phyloP scores from a whole-genome alignment of 2,113 vertebrate species.

The Gobiocypris rarus region DNA sequence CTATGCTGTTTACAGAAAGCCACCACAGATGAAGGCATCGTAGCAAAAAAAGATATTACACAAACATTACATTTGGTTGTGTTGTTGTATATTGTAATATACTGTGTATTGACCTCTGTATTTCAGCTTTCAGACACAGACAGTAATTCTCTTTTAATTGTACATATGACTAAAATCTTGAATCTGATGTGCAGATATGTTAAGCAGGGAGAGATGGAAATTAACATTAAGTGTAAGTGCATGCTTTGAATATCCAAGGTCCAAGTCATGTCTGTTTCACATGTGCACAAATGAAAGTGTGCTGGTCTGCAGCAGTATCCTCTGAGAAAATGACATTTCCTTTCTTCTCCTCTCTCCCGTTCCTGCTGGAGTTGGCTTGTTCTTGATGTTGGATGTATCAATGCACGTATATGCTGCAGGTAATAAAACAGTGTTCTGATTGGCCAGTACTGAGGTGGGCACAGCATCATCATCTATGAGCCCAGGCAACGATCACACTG shows the following conservation, averaged over 20 bases:
- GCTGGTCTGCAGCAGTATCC: neutral
- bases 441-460: constrained; percentile 8
- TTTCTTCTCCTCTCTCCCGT: neutral
- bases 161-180: neutral
- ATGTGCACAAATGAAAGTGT: neutral
- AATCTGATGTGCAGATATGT: constrained; percentile 5
- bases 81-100: neutral
- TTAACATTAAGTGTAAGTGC: neutral
- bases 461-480: constrained; percentile 4
- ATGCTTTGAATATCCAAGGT: neutral
- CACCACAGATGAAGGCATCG: neutral
- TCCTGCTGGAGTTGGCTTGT: neutral
- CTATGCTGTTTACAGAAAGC: neutral
- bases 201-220: neutral
- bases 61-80: neutral
- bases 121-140: neutral
- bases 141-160: neutral
- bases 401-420: neutral
- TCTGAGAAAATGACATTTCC: neutral
- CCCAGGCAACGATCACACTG: constrained; percentile 7
- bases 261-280: neutral
- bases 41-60: neutral
- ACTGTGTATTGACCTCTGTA: neutral
- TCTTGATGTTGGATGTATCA: neutral
- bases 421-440: constrained; percentile 7